Percentiles rank a stretch among this genome's conserved stretches.
Conservation (phyloP, 2,888 invertebrate genomes). For the Diadegma fenestrale region DNA sequence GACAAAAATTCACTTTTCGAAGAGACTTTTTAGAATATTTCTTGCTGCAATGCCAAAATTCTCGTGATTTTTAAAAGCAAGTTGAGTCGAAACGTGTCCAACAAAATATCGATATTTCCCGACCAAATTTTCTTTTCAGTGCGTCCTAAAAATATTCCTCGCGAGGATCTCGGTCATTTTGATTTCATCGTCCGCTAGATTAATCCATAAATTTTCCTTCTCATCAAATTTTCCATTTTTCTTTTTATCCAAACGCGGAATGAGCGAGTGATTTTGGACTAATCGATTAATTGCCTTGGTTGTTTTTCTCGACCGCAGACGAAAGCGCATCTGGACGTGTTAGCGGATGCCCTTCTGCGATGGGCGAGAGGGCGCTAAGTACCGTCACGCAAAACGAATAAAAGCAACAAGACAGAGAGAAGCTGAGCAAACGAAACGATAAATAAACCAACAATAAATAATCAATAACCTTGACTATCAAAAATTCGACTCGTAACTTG, state of each 20-base stretch:
- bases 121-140: too few species aligned
- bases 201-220: neutral
- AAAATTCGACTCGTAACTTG: conserved; percentile 56
- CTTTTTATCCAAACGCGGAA: neutral
- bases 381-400: neutral
- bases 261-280: neutral
- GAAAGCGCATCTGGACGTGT: conserved; percentile 96
- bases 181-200: neutral
- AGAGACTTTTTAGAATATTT: too few species aligned
- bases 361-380: conserved; percentile 97
- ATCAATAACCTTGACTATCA: conserved; percentile 42
- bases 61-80: too few species aligned
- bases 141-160: conserved; percentile 9
- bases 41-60: too few species aligned
- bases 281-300: conserved; percentile 8
- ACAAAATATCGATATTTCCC: too few species aligned
- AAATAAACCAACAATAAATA: neutral
- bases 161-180: conserved; percentile 9
- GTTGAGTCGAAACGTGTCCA: too few species aligned
- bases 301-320: conserved; percentile 89
- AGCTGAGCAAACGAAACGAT: neutral
- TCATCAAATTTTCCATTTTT: too few species aligned
- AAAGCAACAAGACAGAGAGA: neutral
- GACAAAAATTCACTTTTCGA: too few species aligned
- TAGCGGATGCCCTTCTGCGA: conserved; percentile 96